Evolutionary conservation across 2,113 vertebrate genomes (phyloP).

Genomic region (Podiceps cristatus): DNA sequence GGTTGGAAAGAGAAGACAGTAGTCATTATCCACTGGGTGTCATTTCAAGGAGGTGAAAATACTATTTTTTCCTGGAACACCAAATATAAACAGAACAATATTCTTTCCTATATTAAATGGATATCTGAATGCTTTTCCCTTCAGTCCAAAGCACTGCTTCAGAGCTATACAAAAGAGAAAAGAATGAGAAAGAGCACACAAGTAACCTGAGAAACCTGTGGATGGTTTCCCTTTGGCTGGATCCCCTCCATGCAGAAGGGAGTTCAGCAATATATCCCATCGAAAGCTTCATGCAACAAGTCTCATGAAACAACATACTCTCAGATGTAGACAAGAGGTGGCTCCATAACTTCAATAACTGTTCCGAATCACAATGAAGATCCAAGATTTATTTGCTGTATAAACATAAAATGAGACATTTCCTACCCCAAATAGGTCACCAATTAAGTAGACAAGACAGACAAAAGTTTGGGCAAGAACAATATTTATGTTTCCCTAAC

Average conservation of each 20-base stretch:
- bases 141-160: neutral
- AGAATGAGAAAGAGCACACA: neutral
- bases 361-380: neutral
- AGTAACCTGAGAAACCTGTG: neutral
- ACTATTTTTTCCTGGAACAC: neutral
- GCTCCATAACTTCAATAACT: neutral
- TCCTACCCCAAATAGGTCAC: neutral
- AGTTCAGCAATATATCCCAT: neutral
- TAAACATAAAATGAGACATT: neutral
- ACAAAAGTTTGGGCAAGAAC: conserved; percentile 11
- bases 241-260: neutral
- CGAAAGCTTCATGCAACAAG: neutral
- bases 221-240: neutral
- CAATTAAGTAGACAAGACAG: neutral
- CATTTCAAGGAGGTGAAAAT: neutral
- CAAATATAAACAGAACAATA: neutral
- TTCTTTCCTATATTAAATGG: neutral
- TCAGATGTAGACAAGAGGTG: neutral
- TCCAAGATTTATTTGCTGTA: neutral
- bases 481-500: conserved; percentile 20
- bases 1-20: neutral
- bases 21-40: neutral
- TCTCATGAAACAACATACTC: neutral
- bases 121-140: neutral
- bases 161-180: neutral